Percentiles rank a stretch among this genome's conserved stretches.
Evolutionary conservation across 2,113 vertebrate species (phyloP).

Genomic region (Corythoichthys haematopterus): DNA sequence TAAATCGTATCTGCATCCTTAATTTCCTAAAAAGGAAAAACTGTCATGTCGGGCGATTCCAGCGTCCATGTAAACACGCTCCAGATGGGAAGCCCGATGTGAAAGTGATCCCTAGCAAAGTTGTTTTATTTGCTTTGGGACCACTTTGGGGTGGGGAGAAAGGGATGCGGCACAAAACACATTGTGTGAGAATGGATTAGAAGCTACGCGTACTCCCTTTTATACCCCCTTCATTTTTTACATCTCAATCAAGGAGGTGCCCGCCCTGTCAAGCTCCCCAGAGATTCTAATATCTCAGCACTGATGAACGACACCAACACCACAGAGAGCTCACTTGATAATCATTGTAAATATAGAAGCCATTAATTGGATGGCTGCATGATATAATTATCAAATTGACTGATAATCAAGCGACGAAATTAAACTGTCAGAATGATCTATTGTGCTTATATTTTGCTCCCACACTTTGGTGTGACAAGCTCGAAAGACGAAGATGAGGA

Average conservation of each 20-base stretch:
- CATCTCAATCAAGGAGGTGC: slow-evolving; percentile 45
- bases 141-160: slow-evolving; percentile 39
- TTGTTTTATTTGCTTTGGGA: slow-evolving; percentile 9
- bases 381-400: slow-evolving; percentile 75
- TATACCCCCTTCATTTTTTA: slow-evolving; percentile 26
- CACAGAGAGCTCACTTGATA: slow-evolving; percentile 50
- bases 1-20: no score
- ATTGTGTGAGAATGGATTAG: slow-evolving; percentile 8
- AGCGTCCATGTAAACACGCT: slow-evolving; percentile 17
- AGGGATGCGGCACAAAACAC: slow-evolving; percentile 39
- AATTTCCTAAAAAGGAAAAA: slow-evolving; percentile 4
- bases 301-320: slow-evolving; percentile 43
- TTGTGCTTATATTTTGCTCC: slow-evolving; percentile 56
- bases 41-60: slow-evolving; percentile 7
- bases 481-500: slow-evolving; percentile 5
- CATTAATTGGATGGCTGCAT: slow-evolving; percentile 74
- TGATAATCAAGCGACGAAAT: slow-evolving; percentile 74
- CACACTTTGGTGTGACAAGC: slow-evolving; percentile 37
- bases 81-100: slow-evolving; percentile 29
- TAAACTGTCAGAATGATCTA: slow-evolving; percentile 76
- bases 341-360: slow-evolving; percentile 75
- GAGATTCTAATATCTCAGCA: slow-evolving; percentile 47
- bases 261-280: slow-evolving; percentile 36
- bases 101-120: slow-evolving; percentile 18
- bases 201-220: background rate